phyloP scores from a whole-genome alignment of 2,888 invertebrate genomes.

The Asteroscopus sphinx region DNA sequence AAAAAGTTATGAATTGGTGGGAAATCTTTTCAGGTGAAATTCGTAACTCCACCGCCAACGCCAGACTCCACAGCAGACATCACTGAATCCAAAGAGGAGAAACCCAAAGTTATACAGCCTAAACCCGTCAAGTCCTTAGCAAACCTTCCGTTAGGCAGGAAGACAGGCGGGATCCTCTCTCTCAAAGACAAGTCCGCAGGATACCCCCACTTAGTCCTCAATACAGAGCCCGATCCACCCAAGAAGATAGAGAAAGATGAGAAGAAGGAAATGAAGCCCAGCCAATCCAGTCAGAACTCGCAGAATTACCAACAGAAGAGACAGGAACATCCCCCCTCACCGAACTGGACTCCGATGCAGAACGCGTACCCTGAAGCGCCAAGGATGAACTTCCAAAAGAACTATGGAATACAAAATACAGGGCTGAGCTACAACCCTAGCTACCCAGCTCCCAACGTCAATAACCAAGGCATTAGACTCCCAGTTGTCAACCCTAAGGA shows the following conservation, averaged over 20 bases:
- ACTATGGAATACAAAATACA: slow-evolving; percentile 76
- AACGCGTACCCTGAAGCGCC: slow-evolving; percentile 66
- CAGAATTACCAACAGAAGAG: slow-evolving; percentile 69
- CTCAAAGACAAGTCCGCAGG: slow-evolving; percentile 88
- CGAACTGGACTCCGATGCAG: slow-evolving; percentile 65
- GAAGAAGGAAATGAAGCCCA: slow-evolving; percentile 74
- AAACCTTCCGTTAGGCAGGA: slow-evolving; percentile 81
- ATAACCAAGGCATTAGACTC: slow-evolving; percentile 75
- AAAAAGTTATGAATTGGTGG: no score
- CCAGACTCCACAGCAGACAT: slow-evolving; percentile 75
- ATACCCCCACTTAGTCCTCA: slow-evolving; percentile 84
- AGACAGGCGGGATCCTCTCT: slow-evolving; percentile 87
- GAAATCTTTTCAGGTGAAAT: slow-evolving; percentile 84
- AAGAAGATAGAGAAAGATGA: slow-evolving; percentile 79
- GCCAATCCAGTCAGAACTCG: slow-evolving; percentile 67
- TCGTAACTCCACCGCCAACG: slow-evolving; percentile 87
- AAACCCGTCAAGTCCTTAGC: slow-evolving; percentile 82
- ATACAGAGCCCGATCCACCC: slow-evolving; percentile 76
- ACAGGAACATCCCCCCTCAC: slow-evolving; percentile 61
- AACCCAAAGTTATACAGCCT: slow-evolving; percentile 80
- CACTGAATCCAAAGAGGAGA: slow-evolving; percentile 74
- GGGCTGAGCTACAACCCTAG: slow-evolving; percentile 75
- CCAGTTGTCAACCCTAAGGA: slow-evolving; percentile 88
- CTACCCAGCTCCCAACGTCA: slow-evolving; percentile 62
- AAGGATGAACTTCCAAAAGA: slow-evolving; percentile 76